Percentiles rank a stretch among this genome's conserved stretches.
Conservation (phyloP, 1,140 invertebrate genomes). For the Trichoplusia ni region DNA sequence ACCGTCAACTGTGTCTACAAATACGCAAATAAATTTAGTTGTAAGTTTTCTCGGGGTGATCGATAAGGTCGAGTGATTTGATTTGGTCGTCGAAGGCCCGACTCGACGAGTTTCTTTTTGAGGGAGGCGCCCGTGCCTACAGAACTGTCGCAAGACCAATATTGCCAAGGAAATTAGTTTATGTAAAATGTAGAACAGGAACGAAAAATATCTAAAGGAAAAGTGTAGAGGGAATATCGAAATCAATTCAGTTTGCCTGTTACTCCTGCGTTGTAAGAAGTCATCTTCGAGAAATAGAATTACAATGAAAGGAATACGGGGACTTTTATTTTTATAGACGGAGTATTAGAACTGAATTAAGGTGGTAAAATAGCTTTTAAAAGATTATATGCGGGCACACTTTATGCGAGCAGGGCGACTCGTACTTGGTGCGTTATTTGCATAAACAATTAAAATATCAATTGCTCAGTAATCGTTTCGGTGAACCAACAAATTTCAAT, state of each 20-base stretch:
- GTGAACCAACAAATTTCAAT: slow-evolving; percentile 54
- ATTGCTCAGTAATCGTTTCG: slow-evolving; percentile 53
- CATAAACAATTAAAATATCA: slow-evolving; percentile 58
- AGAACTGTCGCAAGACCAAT: slow-evolving; percentile 78
- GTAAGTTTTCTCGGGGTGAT: slow-evolving; percentile 69
- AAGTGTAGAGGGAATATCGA: slow-evolving; percentile 69
- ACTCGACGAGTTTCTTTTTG: slow-evolving; percentile 71
- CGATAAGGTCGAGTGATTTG: slow-evolving; percentile 76
- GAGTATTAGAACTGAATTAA: slow-evolving; percentile 17
- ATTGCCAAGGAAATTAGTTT: slow-evolving; percentile 81
- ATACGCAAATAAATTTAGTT: slow-evolving; percentile 67
- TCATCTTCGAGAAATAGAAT: slow-evolving; percentile 57
- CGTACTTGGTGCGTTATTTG: slow-evolving; percentile 16
- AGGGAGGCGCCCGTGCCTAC: slow-evolving; percentile 68
- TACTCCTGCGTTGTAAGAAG: slow-evolving; percentile 54
- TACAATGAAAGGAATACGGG: slow-evolving; percentile 35
- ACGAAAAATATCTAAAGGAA: slow-evolving; percentile 72
- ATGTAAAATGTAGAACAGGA: slow-evolving; percentile 79
- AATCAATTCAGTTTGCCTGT: slow-evolving; percentile 65
- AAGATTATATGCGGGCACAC: background rate
- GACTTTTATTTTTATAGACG: slow-evolving; percentile 23
- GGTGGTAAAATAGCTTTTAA: background rate
- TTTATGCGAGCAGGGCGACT: slow-evolving; percentile 1
- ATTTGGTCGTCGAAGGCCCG: slow-evolving; percentile 71
- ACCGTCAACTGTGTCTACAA: slow-evolving; percentile 29